Conservation (phyloP, 2,888 invertebrate genomes). For the Trissonchulus latispiculum region DNA sequence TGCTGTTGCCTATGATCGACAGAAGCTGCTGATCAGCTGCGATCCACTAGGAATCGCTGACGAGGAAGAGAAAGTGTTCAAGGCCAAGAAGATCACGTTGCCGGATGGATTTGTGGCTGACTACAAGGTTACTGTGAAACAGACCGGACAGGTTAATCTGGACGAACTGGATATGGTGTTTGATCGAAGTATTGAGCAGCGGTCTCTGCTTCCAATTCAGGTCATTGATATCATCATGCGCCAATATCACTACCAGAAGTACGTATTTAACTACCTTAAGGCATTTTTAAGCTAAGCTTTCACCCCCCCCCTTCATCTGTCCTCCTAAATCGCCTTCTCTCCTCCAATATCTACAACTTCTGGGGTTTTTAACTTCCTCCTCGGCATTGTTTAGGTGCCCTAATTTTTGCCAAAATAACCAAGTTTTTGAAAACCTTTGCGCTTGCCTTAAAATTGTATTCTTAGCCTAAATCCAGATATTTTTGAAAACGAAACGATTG, state of each 20-base stretch:
- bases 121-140: not conserved
- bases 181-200: not conserved
- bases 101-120: not conserved
- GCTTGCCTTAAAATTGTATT: no score
- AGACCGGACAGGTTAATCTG: not conserved
- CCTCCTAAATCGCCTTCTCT: no score
- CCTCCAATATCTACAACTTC: no score
- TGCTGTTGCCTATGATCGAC: conserved; percentile 12
- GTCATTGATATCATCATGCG: conserved; percentile 7
- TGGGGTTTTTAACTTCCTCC: no score
- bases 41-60: not conserved
- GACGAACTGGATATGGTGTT: not conserved
- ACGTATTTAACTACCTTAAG: no score
- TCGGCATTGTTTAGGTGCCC: no score
- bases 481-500: no score
- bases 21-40: not conserved
- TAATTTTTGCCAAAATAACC: no score
- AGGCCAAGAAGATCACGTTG: not conserved
- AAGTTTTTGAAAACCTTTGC: no score
- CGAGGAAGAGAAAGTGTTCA: not conserved
- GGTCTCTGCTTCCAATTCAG: not conserved
- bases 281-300: no score
- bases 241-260: not conserved
- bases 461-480: no score
- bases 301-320: no score